A percentile compares a stretch with the other conserved stretches of the same genome.
phyloP scores from a whole-genome alignment of 2,888 invertebrate genomes.

The Amiota minor region DNA sequence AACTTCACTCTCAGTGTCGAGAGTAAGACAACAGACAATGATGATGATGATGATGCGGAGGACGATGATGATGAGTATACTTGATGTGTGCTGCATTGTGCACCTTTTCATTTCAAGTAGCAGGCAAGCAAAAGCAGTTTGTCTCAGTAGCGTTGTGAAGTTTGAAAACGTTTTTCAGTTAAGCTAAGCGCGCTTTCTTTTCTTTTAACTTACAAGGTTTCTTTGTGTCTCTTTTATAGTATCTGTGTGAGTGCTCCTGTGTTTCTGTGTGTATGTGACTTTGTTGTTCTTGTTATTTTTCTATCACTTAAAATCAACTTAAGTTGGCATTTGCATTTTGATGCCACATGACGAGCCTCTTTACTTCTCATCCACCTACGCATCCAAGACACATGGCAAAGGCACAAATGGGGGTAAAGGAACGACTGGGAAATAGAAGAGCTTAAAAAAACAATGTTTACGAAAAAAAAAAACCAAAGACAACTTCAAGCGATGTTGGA shows the following conservation, averaged over 20 bases:
- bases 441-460: not conserved
- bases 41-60: slow-evolving; percentile 46
- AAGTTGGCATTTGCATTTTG: slow-evolving; percentile 70
- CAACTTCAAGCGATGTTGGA: not conserved
- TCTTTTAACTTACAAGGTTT: slow-evolving; percentile 6
- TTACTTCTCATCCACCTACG: not conserved
- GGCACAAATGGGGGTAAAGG: no score
- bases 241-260: not conserved
- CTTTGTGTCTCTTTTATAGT: slow-evolving; percentile 1
- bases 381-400: not conserved
- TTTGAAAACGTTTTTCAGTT: slow-evolving; percentile 31
- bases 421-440: not conserved
- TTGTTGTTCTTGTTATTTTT: slow-evolving; percentile 52
- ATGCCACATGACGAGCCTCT: not conserved
- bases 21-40: not conserved
- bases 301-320: slow-evolving; percentile 70
- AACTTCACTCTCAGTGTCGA: no score
- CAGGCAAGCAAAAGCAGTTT: not conserved
- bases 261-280: not conserved
- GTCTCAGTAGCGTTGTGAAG: slow-evolving; percentile 27
- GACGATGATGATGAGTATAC: slow-evolving; percentile 54
- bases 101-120: slow-evolving; percentile 17
- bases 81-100: slow-evolving; percentile 48
- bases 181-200: slow-evolving; percentile 42
- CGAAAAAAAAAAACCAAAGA: not conserved